Percentiles rank a stretch among this genome's conserved stretches.
Evolutionary conservation across 2,888 invertebrate genomes (phyloP).

Genomic region (Stegana nigrithorax): DNA sequence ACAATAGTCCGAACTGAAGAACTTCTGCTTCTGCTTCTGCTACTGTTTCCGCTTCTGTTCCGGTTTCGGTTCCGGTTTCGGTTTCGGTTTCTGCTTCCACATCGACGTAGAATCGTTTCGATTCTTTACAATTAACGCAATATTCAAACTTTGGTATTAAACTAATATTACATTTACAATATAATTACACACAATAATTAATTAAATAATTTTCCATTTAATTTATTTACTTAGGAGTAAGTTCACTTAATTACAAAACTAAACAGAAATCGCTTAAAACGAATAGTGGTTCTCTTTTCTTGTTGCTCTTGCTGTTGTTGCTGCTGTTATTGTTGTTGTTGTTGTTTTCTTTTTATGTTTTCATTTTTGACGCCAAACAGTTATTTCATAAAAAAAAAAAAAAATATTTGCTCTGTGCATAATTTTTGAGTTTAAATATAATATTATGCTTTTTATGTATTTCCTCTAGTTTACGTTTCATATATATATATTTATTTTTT

Average conservation of each 20-base stretch:
- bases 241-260: constrained; percentile 34
- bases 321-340: constrained; percentile 17
- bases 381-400: too few species aligned
- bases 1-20: neutral
- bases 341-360: neutral
- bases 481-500: neutral
- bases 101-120: constrained; percentile 20
- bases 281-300: constrained; percentile 47
- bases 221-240: too few species aligned
- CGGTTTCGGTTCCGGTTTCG: too few species aligned
- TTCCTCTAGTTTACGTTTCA: too few species aligned
- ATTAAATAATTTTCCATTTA: too few species aligned
- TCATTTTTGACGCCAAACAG: neutral
- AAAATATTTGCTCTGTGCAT: too few species aligned
- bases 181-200: constrained; percentile 37
- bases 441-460: too few species aligned
- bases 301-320: constrained; percentile 17
- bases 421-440: too few species aligned
- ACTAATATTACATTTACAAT: constrained; percentile 61
- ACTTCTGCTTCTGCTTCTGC: neutral
- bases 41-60: too few species aligned
- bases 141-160: constrained; percentile 65
- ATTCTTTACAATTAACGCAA: constrained; percentile 33
- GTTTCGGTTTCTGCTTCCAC: too few species aligned
- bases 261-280: constrained; percentile 47